These are phyloP conservation scores for Cyclura pinguis DNA, from an alignment of 2,797 vertebrate genomes.

Conservation along the genomic window DNA sequence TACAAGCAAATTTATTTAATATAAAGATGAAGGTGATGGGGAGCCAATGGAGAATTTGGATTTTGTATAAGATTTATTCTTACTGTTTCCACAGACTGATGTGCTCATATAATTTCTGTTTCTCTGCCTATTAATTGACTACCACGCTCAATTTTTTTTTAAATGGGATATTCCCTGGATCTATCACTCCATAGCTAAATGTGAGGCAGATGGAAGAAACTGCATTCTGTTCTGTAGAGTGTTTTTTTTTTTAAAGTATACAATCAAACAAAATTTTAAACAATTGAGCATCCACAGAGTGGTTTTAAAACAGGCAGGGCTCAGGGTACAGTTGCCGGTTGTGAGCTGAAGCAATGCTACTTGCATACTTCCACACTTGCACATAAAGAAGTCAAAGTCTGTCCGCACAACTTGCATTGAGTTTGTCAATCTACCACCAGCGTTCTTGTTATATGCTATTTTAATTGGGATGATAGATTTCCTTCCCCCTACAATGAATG, in stretches of 20 bases:
- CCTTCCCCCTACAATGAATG: too few relatives aligned
- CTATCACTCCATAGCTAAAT: constrained; percentile 71
- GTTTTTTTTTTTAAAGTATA: constrained; percentile 41
- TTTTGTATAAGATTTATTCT: constrained; percentile 65
- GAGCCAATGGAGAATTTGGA: constrained; percentile 73
- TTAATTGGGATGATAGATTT: too few relatives aligned
- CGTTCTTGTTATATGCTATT: too few relatives aligned
- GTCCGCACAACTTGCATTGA: too few relatives aligned
- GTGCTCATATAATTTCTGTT: constrained; percentile 69
- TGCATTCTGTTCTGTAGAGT: constrained; percentile 24
- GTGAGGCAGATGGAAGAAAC: constrained; percentile 41
- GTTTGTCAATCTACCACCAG: too few relatives aligned
- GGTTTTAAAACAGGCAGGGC: not conserved
- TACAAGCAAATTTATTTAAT: constrained; percentile 69
- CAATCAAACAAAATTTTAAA: constrained; percentile 39
- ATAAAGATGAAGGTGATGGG: constrained; percentile 66
- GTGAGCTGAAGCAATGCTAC: too few relatives aligned
- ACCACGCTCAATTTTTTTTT: constrained; percentile 59
- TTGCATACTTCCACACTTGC: not conserved
- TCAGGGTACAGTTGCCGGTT: not conserved
- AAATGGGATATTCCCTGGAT: constrained; percentile 56
- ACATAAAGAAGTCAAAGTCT: not conserved
- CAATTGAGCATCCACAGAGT: constrained; percentile 10
- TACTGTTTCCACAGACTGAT: constrained; percentile 69
- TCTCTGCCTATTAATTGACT: constrained; percentile 73